Evolutionary conservation across 2,113 vertebrate species (phyloP).

Genomic region (Cyanoderma ruficeps): DNA sequence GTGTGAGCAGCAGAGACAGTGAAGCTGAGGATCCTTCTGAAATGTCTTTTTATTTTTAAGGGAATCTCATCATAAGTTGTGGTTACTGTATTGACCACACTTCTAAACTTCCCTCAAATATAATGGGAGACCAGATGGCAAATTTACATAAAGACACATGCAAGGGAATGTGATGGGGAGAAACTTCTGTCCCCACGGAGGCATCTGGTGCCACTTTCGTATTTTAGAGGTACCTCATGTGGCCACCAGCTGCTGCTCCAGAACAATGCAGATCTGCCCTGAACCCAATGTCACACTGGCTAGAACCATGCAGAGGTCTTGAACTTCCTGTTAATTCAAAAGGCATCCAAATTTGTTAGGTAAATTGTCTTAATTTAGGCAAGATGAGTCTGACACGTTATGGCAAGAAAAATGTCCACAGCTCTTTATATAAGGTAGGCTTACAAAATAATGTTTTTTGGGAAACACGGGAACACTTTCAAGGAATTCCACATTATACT

Average conservation of each 20-base stretch:
- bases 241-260: not conserved
- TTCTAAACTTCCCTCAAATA: not conserved
- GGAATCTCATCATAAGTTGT: not conserved
- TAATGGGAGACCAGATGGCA: not conserved
- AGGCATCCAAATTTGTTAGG: not conserved
- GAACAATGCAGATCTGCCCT: not conserved
- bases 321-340: not conserved
- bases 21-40: not conserved
- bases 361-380: not conserved
- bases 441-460: not conserved
- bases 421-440: not conserved
- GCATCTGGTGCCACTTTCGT: not conserved
- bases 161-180: not conserved
- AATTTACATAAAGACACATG: not conserved
- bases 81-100: not conserved
- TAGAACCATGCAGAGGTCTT: not conserved
- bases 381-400: not conserved
- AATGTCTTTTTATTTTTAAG: not conserved
- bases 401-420: not conserved
- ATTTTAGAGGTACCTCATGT: not conserved
- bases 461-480: not conserved
- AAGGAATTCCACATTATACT: not conserved
- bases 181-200: not conserved
- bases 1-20: not conserved
- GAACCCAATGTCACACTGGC: not conserved